phyloP scores from a whole-genome alignment of 2,797 vertebrate genomes.

The Eulemur rubriventer region DNA sequence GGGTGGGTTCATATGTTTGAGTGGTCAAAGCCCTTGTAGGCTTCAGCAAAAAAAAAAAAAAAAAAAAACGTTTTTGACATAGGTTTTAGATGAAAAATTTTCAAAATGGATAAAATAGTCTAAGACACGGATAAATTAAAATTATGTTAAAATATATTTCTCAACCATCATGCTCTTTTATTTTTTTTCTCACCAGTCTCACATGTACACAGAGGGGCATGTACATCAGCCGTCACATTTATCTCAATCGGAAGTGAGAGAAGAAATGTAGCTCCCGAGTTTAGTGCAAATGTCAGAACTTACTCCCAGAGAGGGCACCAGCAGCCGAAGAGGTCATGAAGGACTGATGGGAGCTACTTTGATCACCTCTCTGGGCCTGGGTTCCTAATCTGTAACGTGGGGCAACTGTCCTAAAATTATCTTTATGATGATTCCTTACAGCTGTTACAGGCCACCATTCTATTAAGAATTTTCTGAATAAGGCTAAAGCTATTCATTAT shows the following conservation, averaged over 20 bases:
- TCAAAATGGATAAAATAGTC: not conserved
- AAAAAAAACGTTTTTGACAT: not conserved
- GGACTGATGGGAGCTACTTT: not conserved
- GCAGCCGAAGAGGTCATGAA: not conserved
- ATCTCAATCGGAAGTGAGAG: not conserved
- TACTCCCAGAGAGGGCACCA: not conserved
- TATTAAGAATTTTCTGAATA: slow-evolving; percentile 55
- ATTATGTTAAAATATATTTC: not conserved
- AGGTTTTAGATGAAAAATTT: slow-evolving; percentile 18
- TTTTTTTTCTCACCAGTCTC: not conserved
- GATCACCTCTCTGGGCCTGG: not conserved
- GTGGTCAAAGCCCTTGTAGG: not conserved
- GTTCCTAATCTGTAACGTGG: not conserved
- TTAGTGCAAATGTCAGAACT: slow-evolving; percentile 28
- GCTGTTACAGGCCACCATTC: not conserved
- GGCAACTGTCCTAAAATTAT: not conserved
- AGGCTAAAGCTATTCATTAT: slow-evolving; percentile 51
- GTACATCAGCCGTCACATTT: slow-evolving; percentile 16
- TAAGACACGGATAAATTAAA: slow-evolving; percentile 2
- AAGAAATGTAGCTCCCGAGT: slow-evolving; percentile 47
- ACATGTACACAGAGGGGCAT: not conserved
- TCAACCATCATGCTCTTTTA: not conserved
- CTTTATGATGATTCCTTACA: not conserved
- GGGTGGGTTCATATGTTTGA: not conserved
- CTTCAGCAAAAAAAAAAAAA: not conserved